phyloP scores from a whole-genome alignment of 2,113 vertebrate species.

The Oceanites oceanicus region DNA sequence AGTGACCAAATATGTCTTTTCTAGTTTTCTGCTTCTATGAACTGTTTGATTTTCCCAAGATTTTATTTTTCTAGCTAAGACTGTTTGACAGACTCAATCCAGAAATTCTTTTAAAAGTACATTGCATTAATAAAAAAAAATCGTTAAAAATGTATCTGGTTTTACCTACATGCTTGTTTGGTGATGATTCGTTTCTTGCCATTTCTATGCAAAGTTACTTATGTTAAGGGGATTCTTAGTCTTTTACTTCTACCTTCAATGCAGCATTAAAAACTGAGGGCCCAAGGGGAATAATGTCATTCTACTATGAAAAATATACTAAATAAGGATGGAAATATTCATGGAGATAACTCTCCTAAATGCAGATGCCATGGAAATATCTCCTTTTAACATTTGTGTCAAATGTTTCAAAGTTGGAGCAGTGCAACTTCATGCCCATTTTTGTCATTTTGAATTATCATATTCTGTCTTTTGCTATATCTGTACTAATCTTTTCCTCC shows the following conservation, averaged over 20 bases:
- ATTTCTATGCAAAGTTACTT: not conserved
- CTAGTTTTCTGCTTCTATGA: not conserved
- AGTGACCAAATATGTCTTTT: not conserved
- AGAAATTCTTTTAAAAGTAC: not conserved
- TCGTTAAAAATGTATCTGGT: not conserved
- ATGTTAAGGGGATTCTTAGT: conserved; percentile 29
- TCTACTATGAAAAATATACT: conserved; percentile 56
- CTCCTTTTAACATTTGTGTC: conserved; percentile 65
- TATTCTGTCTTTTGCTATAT: not conserved
- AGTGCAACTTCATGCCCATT: conserved; percentile 38
- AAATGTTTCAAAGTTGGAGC: conserved; percentile 63
- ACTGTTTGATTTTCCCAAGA: not conserved
- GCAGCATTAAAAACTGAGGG: conserved; percentile 29
- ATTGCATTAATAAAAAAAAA: not conserved
- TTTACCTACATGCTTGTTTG: not conserved
- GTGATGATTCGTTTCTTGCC: not conserved
- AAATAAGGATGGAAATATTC: conserved; percentile 65
- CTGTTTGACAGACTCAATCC: not conserved
- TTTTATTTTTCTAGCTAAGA: not conserved
- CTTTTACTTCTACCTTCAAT: conserved; percentile 43
- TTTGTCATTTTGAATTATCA: conserved; percentile 38
- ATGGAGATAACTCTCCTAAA: conserved; percentile 56
- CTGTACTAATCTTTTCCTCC: not conserved
- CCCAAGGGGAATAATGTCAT: conserved; percentile 51
- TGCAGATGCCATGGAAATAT: conserved; percentile 61